Conservation (phyloP, 2,113 vertebrate species). For the Ictalurus furcatus region DNA sequence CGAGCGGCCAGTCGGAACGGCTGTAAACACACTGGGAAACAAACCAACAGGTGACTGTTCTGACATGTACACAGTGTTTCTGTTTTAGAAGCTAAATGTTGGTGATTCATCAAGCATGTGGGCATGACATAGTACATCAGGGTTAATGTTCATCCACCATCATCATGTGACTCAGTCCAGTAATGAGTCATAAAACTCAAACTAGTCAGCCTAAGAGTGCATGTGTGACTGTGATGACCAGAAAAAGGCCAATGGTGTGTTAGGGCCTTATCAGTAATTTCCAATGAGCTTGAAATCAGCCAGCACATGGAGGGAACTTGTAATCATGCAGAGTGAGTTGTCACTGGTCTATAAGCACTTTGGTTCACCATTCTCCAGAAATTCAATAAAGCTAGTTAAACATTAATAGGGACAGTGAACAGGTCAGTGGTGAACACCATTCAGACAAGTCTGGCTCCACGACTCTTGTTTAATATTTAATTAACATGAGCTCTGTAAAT, state of each 20-base stretch:
- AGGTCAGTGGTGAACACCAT: conserved; percentile 15
- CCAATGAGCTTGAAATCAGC: conserved; percentile 14
- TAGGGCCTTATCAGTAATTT: conserved; percentile 25
- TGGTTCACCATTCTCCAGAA: background rate
- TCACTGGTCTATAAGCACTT: background rate
- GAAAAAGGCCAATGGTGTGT: conserved; percentile 15
- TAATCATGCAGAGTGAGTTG: background rate
- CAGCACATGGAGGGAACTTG: background rate
- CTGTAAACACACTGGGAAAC: conserved; percentile 63
- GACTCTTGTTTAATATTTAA: background rate
- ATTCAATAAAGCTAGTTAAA: conserved; percentile 38
- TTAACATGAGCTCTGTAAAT: conserved; percentile 12
- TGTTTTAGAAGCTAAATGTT: background rate
- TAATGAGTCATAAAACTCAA: background rate
- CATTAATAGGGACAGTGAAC: conserved; percentile 26
- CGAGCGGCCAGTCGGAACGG: conserved; percentile 71
- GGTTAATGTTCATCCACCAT: conserved; percentile 9
- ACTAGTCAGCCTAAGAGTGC: background rate
- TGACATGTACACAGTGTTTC: background rate
- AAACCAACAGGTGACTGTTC: conserved; percentile 78
- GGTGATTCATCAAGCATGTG: conserved; percentile 6
- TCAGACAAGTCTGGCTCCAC: background rate
- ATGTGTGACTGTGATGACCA: background rate
- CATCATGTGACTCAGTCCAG: conserved; percentile 7
- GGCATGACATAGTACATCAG: background rate